Evolutionary conservation across 2,888 invertebrate species (phyloP), one percentile per base, ranked within the genome.

Genomic region (Melinaea marsaeus): DNA sequence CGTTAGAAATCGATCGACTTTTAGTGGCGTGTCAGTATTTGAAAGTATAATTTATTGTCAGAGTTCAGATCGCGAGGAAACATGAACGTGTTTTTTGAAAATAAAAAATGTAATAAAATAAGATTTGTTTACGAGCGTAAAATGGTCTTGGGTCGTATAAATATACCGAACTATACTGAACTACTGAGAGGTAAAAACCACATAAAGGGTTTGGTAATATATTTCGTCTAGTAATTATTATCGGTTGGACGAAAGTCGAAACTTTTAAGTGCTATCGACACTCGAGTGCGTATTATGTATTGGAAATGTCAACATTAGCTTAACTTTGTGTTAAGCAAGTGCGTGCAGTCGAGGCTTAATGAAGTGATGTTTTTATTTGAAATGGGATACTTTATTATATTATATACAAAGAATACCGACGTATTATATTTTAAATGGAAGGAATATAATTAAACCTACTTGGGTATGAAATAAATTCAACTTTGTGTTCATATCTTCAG

Each of bases 1-100:
- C 90, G 90, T 90, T 90, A 87, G 90, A 88, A 90, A 90, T 90
- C 90, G 88, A 90, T 90, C 88, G 85, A 81, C 79, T 86, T 90
- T 90, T 90, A 90, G 86, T 88, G 85, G 81, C 90, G 87, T 90
- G 90, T 90, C 90, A 90, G 88, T 83, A 84, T 88, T 90, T 86
- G 82, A 88, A 90, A 85, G 79, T 78, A 87, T 89, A 90, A 90
- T 90, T 90, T 90, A 90, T 90, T 85, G 88, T 84, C 87, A 84
- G 88, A 85, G 79, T 84, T 85, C 83, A 84, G 84, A 88, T 89
- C 87, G 87, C 87, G 79, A 86, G 87, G 84, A 86, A 89, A 88
- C 86, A 83, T 84, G 84, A 89, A 86, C 86, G 80, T 76, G 78
- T 83, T 81, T 83, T 85, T 88, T 86, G 88, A 88, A 88, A 90